Conservation (phyloP, 1,140 invertebrate species). For the Trachymyrmex cornetzi region DNA sequence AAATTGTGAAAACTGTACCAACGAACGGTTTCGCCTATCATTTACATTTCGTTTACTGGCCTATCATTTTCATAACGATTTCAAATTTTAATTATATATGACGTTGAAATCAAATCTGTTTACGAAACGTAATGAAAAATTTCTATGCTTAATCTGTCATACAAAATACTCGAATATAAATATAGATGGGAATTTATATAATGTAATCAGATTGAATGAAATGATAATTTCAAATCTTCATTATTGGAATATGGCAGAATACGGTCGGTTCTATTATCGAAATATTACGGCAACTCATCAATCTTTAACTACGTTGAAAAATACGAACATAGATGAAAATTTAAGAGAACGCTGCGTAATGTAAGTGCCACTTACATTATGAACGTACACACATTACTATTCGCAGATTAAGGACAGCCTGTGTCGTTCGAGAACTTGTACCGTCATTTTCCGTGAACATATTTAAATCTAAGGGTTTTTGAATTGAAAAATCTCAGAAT, state of each 20-base stretch:
- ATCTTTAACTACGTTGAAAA: conserved; percentile 4
- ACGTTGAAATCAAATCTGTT: neutral
- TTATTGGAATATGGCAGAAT: neutral
- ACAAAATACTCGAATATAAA: conserved; percentile 10
- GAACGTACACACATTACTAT: conserved; percentile 11
- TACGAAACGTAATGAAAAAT: conserved; percentile 5
- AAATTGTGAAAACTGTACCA: no score
- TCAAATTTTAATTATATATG: conserved; percentile 3
- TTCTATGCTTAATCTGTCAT: neutral
- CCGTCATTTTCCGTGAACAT: conserved; percentile 3
- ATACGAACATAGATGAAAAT: conserved; percentile 7
- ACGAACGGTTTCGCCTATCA: no score
- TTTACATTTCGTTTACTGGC: neutral
- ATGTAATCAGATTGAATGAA: neutral
- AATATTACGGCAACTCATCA: neutral
- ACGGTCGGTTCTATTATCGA: conserved; percentile 15
- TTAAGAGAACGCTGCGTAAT: conserved; percentile 6
- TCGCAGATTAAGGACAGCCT: neutral
- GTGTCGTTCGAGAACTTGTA: conserved; percentile 10
- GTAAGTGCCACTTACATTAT: conserved; percentile 22
- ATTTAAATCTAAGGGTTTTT: neutral
- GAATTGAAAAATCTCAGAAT: neutral
- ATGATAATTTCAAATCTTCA: conserved; percentile 16
- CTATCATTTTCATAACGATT: neutral
- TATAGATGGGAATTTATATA: neutral